These are phyloP conservation scores for Eulemur rubriventer DNA, from an alignment of 2,797 vertebrate genomes.

Conservation along the genomic window DNA sequence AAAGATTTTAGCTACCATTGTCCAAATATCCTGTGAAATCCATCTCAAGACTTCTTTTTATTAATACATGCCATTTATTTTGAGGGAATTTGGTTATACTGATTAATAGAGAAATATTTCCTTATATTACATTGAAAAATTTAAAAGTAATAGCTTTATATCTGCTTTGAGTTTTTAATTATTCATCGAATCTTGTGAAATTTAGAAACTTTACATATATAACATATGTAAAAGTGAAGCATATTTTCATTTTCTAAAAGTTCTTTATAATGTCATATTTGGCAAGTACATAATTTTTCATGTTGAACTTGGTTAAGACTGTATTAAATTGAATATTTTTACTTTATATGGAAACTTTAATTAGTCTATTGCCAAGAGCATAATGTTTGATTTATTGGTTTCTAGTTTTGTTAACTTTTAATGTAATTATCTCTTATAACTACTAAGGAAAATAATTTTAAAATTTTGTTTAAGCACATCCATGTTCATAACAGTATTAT, in stretches of 20 bases:
- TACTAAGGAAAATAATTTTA: constrained; percentile 73
- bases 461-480: neutral
- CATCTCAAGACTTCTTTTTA: constrained; percentile 27
- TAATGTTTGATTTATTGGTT: constrained; percentile 74
- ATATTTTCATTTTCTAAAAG: constrained; percentile 58
- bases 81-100: neutral
- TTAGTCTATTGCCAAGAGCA: constrained; percentile 55
- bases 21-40: constrained; percentile 45
- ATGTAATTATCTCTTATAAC: constrained; percentile 76
- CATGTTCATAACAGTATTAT: neutral
- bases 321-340: constrained; percentile 70
- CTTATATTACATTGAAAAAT: neutral
- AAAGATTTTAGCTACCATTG: constrained; percentile 66
- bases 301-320: constrained; percentile 70
- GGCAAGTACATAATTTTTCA: constrained; percentile 65
- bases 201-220: constrained; percentile 56
- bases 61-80: constrained; percentile 26
- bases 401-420: constrained; percentile 72
- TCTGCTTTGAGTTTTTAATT: constrained; percentile 48
- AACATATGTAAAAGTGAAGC: constrained; percentile 67
- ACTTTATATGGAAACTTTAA: constrained; percentile 75
- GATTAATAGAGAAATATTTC: neutral
- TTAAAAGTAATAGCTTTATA: constrained; percentile 3
- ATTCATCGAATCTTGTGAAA: constrained; percentile 60
- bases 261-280: constrained; percentile 69